These are phyloP conservation scores for Tichodroma muraria DNA, from an alignment of 2,113 vertebrate genomes.

Conservation along the genomic window DNA sequence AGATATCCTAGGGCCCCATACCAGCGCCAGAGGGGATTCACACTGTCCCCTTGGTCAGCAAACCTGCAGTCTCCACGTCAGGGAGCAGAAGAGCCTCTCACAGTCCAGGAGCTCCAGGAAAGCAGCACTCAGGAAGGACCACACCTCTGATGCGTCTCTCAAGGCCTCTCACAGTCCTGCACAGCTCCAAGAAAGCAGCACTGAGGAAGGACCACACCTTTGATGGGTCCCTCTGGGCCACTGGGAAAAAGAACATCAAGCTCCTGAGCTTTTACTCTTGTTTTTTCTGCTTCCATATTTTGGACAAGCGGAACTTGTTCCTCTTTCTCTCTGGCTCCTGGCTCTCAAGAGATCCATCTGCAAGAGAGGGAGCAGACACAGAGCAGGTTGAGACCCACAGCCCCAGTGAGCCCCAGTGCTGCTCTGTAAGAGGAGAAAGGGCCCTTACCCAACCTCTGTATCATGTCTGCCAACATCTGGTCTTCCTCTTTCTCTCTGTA, in stretches of 20 bases:
- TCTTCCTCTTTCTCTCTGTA: conserved; percentile 92
- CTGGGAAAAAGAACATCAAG: neutral
- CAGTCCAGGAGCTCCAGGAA: neutral
- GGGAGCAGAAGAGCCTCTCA: neutral
- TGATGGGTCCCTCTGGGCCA: neutral
- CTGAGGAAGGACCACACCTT: neutral
- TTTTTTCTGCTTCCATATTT: conserved; percentile 55
- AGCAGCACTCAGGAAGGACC: neutral
- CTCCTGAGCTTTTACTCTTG: neutral
- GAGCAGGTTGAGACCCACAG: neutral
- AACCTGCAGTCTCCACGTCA: neutral
- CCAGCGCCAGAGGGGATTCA: neutral
- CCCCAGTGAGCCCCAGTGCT: neutral
- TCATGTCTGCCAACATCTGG: conserved; percentile 85
- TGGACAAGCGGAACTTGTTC: conserved; percentile 41
- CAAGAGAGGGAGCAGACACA: neutral
- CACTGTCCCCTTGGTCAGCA: neutral
- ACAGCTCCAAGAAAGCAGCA: neutral
- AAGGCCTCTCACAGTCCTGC: neutral
- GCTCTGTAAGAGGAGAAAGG: neutral
- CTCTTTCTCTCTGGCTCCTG: conserved; percentile 57
- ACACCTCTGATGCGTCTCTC: neutral
- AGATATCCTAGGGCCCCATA: neutral
- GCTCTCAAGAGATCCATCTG: conserved; percentile 45
- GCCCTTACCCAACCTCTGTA: conserved; percentile 80